A percentile compares a stretch with the other conserved stretches of the same genome.
Conservation (phyloP, 2,888 invertebrate species). For the Marronus borbonicus region DNA sequence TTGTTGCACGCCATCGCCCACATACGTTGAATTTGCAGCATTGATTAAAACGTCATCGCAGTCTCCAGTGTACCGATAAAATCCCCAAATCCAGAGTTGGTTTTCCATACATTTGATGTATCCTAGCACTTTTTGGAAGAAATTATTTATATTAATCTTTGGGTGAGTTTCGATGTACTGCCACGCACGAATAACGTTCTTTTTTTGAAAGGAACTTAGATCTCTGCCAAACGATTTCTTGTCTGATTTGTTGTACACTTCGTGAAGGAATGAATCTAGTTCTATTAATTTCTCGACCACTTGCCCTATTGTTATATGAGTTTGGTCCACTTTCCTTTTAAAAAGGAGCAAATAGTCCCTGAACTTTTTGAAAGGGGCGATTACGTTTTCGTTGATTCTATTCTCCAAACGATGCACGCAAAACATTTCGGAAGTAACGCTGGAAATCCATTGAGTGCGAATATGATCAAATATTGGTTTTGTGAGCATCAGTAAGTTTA, state of each 20-base stretch:
- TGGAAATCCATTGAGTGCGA: conserved; percentile 63
- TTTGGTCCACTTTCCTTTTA: conserved; percentile 62
- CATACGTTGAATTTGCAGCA: conserved; percentile 60
- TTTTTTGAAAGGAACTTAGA: conserved; percentile 66
- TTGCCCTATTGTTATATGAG: conserved; percentile 58
- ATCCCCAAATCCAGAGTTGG: conserved; percentile 69
- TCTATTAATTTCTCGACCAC: conserved; percentile 67
- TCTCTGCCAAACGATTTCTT: conserved; percentile 65
- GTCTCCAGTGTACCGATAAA: conserved; percentile 63
- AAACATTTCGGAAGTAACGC: conserved; percentile 66
- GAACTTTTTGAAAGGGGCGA: conserved; percentile 67
- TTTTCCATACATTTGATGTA: conserved; percentile 69
- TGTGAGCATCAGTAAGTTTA: conserved; percentile 59
- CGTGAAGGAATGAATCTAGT: conserved; percentile 63
- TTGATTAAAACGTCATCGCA: conserved; percentile 64
- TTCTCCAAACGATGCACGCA: conserved; percentile 67
- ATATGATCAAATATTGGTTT: conserved; percentile 63
- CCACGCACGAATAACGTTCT: conserved; percentile 67
- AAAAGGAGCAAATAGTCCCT: conserved; percentile 64
- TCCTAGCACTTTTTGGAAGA: conserved; percentile 66
- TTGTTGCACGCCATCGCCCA: conserved; percentile 49
- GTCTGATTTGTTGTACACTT: conserved; percentile 60
- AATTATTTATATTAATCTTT: conserved; percentile 66
- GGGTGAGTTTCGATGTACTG: conserved; percentile 66
- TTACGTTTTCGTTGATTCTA: conserved; percentile 67